Conservation (phyloP, 2,113 vertebrate genomes). For the Pan troglodytes region NHGRI_mPanTro3-v2.1_pri NC_086015.1:150831001-150831500, state of each 20-base stretch:
- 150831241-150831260: neutral
- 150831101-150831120: neutral
- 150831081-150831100: neutral
- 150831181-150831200: neutral
- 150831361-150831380: neutral
- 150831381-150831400: constrained; percentile 3
- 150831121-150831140: neutral
- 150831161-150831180: neutral
- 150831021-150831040: neutral
- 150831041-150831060: neutral
- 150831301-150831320: neutral
- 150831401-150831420: neutral
- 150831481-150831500: neutral
- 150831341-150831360: neutral
- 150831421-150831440: neutral
- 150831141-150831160: neutral
- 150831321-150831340: neutral
- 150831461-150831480: neutral
- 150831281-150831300: neutral
- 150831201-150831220: neutral
- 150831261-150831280: neutral
- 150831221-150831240: neutral
- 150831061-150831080: neutral
- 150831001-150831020: neutral
- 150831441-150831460: neutral